Percentiles rank a stretch among this genome's conserved stretches.
Evolutionary conservation across 1,140 invertebrate genomes (phyloP).

Genomic region (Caerostris darwini): DNA sequence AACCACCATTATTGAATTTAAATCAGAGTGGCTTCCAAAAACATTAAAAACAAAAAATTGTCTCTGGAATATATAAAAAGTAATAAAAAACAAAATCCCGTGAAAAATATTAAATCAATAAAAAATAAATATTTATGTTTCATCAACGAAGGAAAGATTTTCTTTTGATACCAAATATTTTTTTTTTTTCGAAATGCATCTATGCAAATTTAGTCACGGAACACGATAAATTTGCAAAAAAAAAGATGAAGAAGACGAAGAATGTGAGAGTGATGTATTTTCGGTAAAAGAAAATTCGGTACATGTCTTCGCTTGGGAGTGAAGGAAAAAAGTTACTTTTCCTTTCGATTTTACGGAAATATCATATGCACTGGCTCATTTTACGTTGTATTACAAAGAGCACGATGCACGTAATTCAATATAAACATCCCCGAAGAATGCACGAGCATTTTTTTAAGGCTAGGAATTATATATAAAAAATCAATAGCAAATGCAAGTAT

Average conservation of each 20-base stretch:
- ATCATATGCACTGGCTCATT: constrained; percentile 56
- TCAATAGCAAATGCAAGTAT: not conserved
- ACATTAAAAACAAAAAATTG: constrained; percentile 49
- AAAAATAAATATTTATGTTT: constrained; percentile 70
- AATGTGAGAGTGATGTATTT: constrained; percentile 1
- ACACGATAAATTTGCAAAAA: constrained; percentile 52
- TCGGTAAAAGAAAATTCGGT: not conserved
- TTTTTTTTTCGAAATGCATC: constrained; percentile 43
- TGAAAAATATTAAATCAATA: not conserved
- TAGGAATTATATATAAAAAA: not conserved
- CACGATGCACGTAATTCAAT: constrained; percentile 46
- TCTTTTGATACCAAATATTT: constrained; percentile 2
- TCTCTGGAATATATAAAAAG: not conserved
- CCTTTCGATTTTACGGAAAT: constrained; percentile 46
- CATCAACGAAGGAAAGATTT: constrained; percentile 46
- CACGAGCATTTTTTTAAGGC: not conserved
- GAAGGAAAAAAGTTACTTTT: not conserved
- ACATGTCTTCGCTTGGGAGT: not conserved
- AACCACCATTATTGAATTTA: constrained; percentile 32
- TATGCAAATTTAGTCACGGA: constrained; percentile 64
- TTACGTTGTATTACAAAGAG: constrained; percentile 24
- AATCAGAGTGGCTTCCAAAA: not conserved
- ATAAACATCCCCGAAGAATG: constrained; percentile 15
- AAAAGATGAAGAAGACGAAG: not conserved
- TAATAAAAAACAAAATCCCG: not conserved